Base-by-base conservation (phyloP, 2,888 invertebrate species). In the Dolomedes plantarius region DNA sequence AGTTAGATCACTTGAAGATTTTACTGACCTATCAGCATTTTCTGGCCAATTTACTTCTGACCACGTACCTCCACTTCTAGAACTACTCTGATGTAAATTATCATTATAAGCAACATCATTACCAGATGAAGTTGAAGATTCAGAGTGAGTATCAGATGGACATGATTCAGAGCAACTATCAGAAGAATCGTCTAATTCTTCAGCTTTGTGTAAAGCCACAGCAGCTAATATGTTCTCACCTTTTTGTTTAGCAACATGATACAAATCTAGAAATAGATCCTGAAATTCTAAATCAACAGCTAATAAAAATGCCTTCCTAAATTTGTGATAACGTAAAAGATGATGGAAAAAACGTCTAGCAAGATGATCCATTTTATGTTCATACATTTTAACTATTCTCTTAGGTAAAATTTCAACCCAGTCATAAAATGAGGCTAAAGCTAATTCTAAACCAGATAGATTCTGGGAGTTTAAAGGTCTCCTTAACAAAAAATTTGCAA, bases 391-490 rank as follows among this genome's bases (percentile, higher is more conserved):
- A 89, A 94, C 94, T 0, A 94, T 93, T 19, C 94, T 93, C 88
- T 94, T 93, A 77, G 94, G 94, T 65, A 95, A 92, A 0, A 94
- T 93, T 65, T 94, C 93, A 31, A 94, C 93, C 13, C 96, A 94
- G 41, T 94, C 93, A 90, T 96, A 94, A 92, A 95, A 97, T 87
- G 95, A 94, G 41, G 96, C 96, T 28, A 98, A 91, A 11, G 96
- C 95, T 88, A 94, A 94, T 91, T 96, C 95, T 88, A 96, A 92
- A 89, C 94, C 92, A 82, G 94, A 94, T 92, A 94, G 94, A 89
- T 93, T 92, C 75, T 94, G 93, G 41, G 93, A 92, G 75, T 93
- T 94, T 50, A 95, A 91, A 23, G 91, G 91, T 88, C 90, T 89
- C 88, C 94, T 92, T 88, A 95, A 92, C 69, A 95, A 92, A 91